Conservation (phyloP, 2,113 vertebrate species). For the Clarias macrocephalus region DNA sequence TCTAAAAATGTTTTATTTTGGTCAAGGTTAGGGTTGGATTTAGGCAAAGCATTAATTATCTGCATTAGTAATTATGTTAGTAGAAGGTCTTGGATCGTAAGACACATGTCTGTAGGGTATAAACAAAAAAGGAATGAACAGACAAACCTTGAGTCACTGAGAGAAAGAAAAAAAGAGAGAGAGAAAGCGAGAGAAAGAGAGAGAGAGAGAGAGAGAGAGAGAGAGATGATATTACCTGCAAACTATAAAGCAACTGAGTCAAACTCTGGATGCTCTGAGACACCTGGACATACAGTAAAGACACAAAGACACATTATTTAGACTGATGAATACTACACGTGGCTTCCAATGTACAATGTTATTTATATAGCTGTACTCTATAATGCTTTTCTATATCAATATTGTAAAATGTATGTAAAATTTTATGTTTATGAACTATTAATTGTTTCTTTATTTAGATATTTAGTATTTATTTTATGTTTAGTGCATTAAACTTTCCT, state of each 20-base stretch:
- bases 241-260: slow-evolving; percentile 89
- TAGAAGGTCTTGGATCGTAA: not conserved
- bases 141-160: slow-evolving; percentile 21
- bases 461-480: not conserved
- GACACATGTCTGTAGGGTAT: not conserved
- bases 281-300: slow-evolving; percentile 70
- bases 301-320: not conserved
- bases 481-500: not conserved
- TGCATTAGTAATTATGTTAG: not conserved
- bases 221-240: slow-evolving; percentile 80
- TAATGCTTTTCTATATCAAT: not conserved
- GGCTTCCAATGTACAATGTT: not conserved
- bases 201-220: too few species aligned
- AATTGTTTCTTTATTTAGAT: not conserved
- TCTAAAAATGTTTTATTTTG: not conserved
- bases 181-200: too few species aligned
- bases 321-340: not conserved
- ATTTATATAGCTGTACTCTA: not conserved
- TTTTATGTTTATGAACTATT: not conserved
- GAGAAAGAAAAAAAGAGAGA: too few species aligned
- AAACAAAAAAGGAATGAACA: not conserved
- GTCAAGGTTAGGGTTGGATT: not conserved
- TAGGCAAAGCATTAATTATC: not conserved
- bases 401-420: not conserved
- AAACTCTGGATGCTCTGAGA: slow-evolving; percentile 87